Conservation (phyloP, 2,888 invertebrate species). For the Macrophya annulata region DNA sequence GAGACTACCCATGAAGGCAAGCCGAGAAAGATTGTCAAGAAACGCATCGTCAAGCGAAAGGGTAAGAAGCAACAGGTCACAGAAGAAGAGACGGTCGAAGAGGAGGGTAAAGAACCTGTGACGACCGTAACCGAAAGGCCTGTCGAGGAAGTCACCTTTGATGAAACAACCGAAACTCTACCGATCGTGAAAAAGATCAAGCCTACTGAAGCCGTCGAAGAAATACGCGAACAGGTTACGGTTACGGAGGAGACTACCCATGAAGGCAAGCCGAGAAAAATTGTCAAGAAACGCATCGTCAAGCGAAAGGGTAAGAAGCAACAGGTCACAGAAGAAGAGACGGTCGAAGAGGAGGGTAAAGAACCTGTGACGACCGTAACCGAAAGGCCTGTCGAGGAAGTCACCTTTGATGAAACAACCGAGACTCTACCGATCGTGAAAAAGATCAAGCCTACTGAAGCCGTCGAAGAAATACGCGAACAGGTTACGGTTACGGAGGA, state of each 20-base stretch:
- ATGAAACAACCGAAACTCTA: conserved; percentile 69
- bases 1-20: conserved; percentile 65
- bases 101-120: conserved; percentile 76
- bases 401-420: conserved; percentile 64
- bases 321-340: conserved; percentile 78
- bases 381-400: conserved; percentile 69
- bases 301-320: conserved; percentile 72
- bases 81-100: conserved; percentile 77
- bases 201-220: conserved; percentile 69
- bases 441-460: conserved; percentile 59
- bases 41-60: conserved; percentile 76
- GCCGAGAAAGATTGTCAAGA: conserved; percentile 72
- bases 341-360: conserved; percentile 69
- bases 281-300: conserved; percentile 75
- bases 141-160: conserved; percentile 62
- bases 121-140: conserved; percentile 75
- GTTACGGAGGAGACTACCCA: conserved; percentile 60
- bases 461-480: conserved; percentile 72
- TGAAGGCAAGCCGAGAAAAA: conserved; percentile 67
- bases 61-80: conserved; percentile 78
- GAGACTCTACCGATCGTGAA: conserved; percentile 53
- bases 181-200: conserved; percentile 67
- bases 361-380: conserved; percentile 72
- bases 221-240: conserved; percentile 68
- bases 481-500: conserved; percentile 61